These are phyloP conservation scores for Polydrusus pterygomalis DNA, from an alignment of 2,888 invertebrate genomes.

Conservation along the genomic window DNA sequence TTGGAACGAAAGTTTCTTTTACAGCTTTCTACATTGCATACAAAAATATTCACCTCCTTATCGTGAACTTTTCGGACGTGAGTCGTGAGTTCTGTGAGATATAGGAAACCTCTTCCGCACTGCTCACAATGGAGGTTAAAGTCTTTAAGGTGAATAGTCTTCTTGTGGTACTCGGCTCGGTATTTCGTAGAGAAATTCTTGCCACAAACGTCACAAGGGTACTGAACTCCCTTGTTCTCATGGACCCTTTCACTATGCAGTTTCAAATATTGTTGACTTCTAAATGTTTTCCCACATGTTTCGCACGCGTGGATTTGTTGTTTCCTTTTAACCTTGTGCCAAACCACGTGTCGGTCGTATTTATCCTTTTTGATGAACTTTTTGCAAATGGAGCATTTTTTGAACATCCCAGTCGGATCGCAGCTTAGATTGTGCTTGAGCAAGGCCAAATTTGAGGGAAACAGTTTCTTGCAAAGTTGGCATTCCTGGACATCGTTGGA, in stretches of 20 bases:
- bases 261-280: slow-evolving; percentile 57
- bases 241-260: slow-evolving; percentile 59
- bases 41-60: slow-evolving; percentile 39
- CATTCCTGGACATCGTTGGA: slow-evolving; percentile 34
- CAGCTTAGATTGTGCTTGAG: slow-evolving; percentile 49
- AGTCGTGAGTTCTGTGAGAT: slow-evolving; percentile 44
- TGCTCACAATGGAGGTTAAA: slow-evolving; percentile 56
- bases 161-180: slow-evolving; percentile 75
- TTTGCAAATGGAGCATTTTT: slow-evolving; percentile 36
- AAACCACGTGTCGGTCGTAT: slow-evolving; percentile 45
- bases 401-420: slow-evolving; percentile 41
- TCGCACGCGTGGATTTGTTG: slow-evolving; percentile 38
- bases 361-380: slow-evolving; percentile 50
- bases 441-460: slow-evolving; percentile 42
- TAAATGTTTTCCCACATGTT: slow-evolving; percentile 61
- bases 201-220: slow-evolving; percentile 60
- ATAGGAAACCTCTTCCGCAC: slow-evolving; percentile 62
- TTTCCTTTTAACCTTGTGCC: slow-evolving; percentile 57
- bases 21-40: slow-evolving; percentile 51
- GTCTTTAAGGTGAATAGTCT: slow-evolving; percentile 55
- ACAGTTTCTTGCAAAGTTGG: slow-evolving; percentile 35
- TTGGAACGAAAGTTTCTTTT: slow-evolving; percentile 60
- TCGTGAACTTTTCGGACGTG: slow-evolving; percentile 53
- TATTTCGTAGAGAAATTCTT: slow-evolving; percentile 70
- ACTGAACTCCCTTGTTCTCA: slow-evolving; percentile 40